These are phyloP conservation scores for Drosophila sp. DNA, from an alignment of 1,140 invertebrate genomes.

Conservation along the genomic window DNA sequence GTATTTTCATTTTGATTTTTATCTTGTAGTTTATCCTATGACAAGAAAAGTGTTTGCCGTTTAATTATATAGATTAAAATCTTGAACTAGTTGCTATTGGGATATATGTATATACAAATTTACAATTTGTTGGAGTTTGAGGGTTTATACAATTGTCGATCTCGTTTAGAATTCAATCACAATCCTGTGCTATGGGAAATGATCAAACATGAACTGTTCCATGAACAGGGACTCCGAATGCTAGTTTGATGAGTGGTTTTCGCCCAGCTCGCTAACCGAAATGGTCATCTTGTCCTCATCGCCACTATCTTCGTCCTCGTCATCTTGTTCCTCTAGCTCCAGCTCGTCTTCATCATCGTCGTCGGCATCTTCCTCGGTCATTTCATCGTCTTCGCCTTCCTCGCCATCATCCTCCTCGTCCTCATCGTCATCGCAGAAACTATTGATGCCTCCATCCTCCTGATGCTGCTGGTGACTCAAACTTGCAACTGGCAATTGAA, in stretches of 20 bases:
- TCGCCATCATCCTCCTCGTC: slow-evolving; percentile 83
- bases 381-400: slow-evolving; percentile 74
- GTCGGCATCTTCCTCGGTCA: slow-evolving; percentile 81
- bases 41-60: too few relatives aligned
- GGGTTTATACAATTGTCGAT: slow-evolving; percentile 1
- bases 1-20: slow-evolving; percentile 6
- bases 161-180: neutral
- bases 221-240: slow-evolving; percentile 82
- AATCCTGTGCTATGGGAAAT: slow-evolving; percentile 63
- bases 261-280: slow-evolving; percentile 84
- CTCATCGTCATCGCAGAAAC: slow-evolving; percentile 85
- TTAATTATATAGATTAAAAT: too few relatives aligned
- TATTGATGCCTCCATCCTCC: slow-evolving; percentile 82
- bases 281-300: slow-evolving; percentile 90
- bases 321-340: slow-evolving; percentile 82
- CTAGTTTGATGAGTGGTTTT: slow-evolving; percentile 82
- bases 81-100: too few relatives aligned
- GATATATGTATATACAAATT: neutral
- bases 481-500: slow-evolving; percentile 46
- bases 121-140: neutral
- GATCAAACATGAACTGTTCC: slow-evolving; percentile 82
- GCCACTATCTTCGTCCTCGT: slow-evolving; percentile 86
- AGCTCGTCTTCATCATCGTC: slow-evolving; percentile 84
- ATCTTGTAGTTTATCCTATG: neutral
- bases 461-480: neutral